Evolutionary conservation across 2,888 invertebrate species (phyloP), one percentile per base, ranked within the genome.

Genomic region (Drosophila lutescens): DNA sequence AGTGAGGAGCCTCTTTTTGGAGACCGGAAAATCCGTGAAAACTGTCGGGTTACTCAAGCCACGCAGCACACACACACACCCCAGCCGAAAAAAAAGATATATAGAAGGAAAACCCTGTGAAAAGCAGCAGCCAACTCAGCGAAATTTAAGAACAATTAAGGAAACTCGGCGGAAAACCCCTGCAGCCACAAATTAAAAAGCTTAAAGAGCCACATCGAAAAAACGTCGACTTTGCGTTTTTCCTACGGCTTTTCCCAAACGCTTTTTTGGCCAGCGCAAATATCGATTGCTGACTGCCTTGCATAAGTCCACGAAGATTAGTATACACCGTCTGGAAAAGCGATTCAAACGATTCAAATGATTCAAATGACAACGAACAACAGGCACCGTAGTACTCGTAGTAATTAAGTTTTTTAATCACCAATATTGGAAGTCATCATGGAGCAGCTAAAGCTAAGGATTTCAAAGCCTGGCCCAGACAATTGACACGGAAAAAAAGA

Each of bases 221-320:
- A 55, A 59, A 36, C 66, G 63, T 50, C 20, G 41, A 65, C 43
- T 40, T 23, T 53, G 68, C 57, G 60, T 44, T 77, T 75, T 77
- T 58, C 54, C 46, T 44, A 49, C 43, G 30, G 50, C 54, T 66
- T 65, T 62, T 58, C 17, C 17, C 43, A 23, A 26, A 49, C 59
- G 54, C 44, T 58, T 76, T 83, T 86, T 86, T 77, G 69, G 77
- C 61, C 74, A 74, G 67, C 78, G 74, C 75, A 76, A 89, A 88
- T 87, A 88, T 88, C 88, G 88, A 88, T 88, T 88, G 86, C 78
- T 83, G 88, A 43, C 66, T 81, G 86, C 90, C 88, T 88, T 88
- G 88, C 88, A 88, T 90, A 89, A 90, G 89, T 89, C 88, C 86
- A 65, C 51, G 30, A 74, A 86, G 76, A 78, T 84, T 76, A 71